These are phyloP conservation scores for Hydrolagus colliei DNA, from an alignment of 2,797 vertebrate species.

Conservation along the genomic window DNA sequence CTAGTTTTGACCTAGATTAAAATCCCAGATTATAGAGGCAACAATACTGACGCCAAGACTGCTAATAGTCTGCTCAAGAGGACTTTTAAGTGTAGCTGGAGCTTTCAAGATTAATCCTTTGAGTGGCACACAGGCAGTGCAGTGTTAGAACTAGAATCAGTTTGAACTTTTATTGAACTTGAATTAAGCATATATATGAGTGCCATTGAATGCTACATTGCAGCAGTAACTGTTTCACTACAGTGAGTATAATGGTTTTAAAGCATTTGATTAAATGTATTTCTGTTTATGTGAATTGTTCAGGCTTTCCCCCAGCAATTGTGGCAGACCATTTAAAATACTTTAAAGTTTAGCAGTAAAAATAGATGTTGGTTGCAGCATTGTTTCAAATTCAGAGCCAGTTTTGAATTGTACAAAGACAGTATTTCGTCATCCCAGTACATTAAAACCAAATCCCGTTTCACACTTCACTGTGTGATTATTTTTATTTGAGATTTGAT, in stretches of 20 bases:
- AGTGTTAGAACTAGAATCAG: not conserved
- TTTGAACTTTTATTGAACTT: slow-evolving; percentile 1
- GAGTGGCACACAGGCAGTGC: not conserved
- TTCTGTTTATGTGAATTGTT: not conserved
- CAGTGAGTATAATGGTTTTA: not conserved
- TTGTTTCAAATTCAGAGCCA: not conserved
- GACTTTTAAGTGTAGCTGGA: not conserved
- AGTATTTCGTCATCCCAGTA: not conserved
- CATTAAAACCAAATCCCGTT: not conserved
- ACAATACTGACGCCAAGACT: not conserved
- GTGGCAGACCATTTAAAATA: not conserved
- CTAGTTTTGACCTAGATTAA: slow-evolving; percentile 26
- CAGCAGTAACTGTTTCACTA: not conserved
- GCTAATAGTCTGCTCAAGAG: not conserved
- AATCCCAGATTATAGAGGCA: slow-evolving; percentile 7
- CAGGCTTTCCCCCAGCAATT: not conserved
- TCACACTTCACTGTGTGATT: not conserved
- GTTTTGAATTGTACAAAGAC: not conserved
- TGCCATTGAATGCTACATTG: not conserved
- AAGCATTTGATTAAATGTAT: not conserved
- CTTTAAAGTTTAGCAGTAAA: not conserved
- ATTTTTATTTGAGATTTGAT: not conserved
- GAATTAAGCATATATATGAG: not conserved
- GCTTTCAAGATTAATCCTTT: not conserved
- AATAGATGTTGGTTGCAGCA: not conserved